phyloP scores from a whole-genome alignment of 2,113 vertebrate genomes.

The Chionodraco myersi region DNA sequence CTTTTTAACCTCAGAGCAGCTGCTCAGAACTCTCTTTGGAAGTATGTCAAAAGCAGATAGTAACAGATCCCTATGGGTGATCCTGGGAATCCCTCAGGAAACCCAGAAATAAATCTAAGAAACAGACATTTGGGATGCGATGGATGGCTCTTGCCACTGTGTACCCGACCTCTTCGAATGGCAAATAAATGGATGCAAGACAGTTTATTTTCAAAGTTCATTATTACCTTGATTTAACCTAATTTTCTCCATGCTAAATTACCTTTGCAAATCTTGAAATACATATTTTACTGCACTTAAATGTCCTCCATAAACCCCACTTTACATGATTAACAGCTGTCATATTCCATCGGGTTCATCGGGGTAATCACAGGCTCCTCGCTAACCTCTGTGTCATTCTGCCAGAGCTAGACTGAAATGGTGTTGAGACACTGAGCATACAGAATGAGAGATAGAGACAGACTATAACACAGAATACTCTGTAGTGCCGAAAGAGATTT shows the following conservation, averaged over 20 bases:
- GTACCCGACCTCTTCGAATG: background rate
- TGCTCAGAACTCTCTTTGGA: background rate
- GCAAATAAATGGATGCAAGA: background rate
- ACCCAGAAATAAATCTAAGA: background rate
- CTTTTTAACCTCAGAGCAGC: background rate
- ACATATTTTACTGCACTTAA: constrained; percentile 10
- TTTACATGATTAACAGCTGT: constrained; percentile 52
- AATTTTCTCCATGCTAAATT: constrained; percentile 16
- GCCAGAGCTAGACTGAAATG: constrained; percentile 8
- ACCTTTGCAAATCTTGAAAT: constrained; percentile 26
- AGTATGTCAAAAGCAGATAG: constrained; percentile 3
- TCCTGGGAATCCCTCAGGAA: constrained; percentile 18
- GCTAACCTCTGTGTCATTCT: constrained; percentile 12
- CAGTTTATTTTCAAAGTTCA: constrained; percentile 25
- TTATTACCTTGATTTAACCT: background rate
- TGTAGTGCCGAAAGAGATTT: constrained; percentile 30
- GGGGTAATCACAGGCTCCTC: constrained; percentile 27
- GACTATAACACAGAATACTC: constrained; percentile 23
- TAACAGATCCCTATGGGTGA: background rate
- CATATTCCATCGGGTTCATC: constrained; percentile 58
- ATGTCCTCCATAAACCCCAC: constrained; percentile 36
- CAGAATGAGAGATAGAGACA: constrained; percentile 25
- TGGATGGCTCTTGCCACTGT: background rate
- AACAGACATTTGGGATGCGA: background rate
- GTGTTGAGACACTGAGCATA: constrained; percentile 38